phyloP scores from a whole-genome alignment of 2,888 invertebrate species.

The Yponomeuta cagnagella region DNA sequence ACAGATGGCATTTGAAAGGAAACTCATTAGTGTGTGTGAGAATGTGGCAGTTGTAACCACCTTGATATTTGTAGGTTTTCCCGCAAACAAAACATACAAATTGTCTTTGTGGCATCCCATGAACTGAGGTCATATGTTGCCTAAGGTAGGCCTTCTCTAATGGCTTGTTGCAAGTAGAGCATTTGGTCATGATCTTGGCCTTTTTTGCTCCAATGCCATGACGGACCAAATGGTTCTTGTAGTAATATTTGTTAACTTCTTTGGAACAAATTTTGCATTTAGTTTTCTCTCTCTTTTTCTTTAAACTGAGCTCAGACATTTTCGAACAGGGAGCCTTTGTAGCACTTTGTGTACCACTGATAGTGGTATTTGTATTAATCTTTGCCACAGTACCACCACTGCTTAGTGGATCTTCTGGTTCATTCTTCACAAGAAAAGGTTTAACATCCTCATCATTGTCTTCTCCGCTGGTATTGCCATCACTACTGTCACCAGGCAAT shows the following conservation, averaged over 20 bases:
- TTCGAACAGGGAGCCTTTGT: background rate
- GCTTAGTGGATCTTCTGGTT: background rate
- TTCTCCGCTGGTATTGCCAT: conserved; percentile 19
- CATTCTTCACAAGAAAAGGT: background rate
- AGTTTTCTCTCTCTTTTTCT: conserved; percentile 26
- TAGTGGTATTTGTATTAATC: background rate
- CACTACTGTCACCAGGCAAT: background rate
- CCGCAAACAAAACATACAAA: conserved; percentile 54
- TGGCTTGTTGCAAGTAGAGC: conserved; percentile 2
- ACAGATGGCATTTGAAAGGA: conserved; percentile 44
- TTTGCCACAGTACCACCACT: background rate
- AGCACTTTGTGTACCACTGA: background rate
- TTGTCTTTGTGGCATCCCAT: background rate
- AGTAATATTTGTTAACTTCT: conserved; percentile 33
- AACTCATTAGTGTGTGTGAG: conserved; percentile 43
- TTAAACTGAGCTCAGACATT: background rate
- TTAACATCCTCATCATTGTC: background rate
- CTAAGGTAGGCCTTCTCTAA: conserved; percentile 1
- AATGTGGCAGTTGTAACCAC: conserved; percentile 47
- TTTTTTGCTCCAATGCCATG: conserved; percentile 23
- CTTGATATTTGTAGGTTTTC: conserved; percentile 43
- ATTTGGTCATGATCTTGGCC: conserved; percentile 15
- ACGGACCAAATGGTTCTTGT: conserved; percentile 27
- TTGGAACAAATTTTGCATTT: conserved; percentile 41
- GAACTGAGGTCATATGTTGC: background rate